These are phyloP conservation scores for Pristionchus mayeri DNA, from an alignment of 2,888 invertebrate genomes.

Conservation along the genomic window DNA sequence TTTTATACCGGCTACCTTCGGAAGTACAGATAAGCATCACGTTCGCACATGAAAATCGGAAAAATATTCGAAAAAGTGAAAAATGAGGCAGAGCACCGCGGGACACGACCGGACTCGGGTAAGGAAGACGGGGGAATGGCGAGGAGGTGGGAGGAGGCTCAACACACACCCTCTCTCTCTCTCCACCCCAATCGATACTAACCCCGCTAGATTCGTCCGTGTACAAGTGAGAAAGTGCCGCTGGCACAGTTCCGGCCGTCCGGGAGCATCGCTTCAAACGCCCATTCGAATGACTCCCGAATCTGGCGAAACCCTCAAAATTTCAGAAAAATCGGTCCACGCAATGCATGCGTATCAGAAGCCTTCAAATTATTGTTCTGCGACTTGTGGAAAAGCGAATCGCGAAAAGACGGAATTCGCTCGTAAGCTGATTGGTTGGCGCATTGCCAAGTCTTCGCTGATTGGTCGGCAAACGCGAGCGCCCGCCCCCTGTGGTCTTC, in stretches of 20 bases:
- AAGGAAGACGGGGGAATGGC: background rate
- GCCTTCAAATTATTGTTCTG: background rate
- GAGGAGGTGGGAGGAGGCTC: background rate
- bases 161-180: slow-evolving; percentile 8
- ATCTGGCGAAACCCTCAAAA: background rate
- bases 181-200: slow-evolving; percentile 46
- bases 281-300: background rate
- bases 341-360: background rate
- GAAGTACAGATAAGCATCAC: background rate
- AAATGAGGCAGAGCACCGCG: background rate
- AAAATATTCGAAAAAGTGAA: background rate
- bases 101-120: background rate
- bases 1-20: background rate
- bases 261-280: background rate
- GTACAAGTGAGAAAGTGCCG: too few species aligned
- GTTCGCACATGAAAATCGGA: background rate
- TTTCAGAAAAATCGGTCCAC: background rate
- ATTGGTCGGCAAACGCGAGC: background rate
- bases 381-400: slow-evolving; percentile 1
- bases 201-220: slow-evolving; percentile 36
- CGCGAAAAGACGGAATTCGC: slow-evolving; percentile 17
- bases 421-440: slow-evolving; percentile 50
- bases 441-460: background rate
- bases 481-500: slow-evolving; percentile 9
- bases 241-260: background rate